A percentile compares a stretch with the other conserved stretches of the same genome.
phyloP scores from a whole-genome alignment of 2,797 vertebrate species.

The Alauda arvensis region DNA sequence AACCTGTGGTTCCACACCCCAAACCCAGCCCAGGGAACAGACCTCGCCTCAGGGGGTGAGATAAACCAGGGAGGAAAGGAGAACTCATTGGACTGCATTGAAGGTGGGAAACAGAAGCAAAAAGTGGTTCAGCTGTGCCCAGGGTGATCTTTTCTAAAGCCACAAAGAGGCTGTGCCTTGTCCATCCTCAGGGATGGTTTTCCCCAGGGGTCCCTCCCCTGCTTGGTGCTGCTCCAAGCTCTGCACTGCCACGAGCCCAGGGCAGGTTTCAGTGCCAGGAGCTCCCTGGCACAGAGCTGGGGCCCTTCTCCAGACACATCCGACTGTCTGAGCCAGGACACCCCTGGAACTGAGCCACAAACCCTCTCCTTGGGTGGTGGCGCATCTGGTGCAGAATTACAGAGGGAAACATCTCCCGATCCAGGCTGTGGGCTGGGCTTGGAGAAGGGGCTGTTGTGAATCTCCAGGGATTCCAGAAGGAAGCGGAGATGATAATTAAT shows the following conservation, averaged over 20 bases:
- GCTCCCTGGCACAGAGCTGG: not conserved
- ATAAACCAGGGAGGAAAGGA: not conserved
- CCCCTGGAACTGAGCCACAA: not conserved
- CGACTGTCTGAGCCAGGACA: not conserved
- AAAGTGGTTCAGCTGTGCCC: not conserved
- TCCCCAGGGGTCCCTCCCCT: fast-evolving
- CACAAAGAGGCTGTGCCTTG: not conserved
- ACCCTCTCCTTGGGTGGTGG: not conserved
- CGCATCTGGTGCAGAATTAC: not conserved
- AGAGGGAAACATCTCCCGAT: not conserved
- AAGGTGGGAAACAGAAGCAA: not conserved
- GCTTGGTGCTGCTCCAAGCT: not conserved
- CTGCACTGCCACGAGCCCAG: fast-evolving
- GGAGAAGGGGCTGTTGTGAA: conserved; percentile 4
- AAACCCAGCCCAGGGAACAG: fast-evolving
- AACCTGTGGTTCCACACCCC: too few species aligned
- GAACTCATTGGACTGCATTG: not conserved
- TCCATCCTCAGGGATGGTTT: not conserved
- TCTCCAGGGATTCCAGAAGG: conserved; percentile 43
- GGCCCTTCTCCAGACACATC: not conserved
- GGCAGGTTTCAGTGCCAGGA: not conserved
- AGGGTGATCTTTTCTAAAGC: not conserved
- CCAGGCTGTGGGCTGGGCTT: not conserved
- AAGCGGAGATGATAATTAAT: conserved; percentile 48
- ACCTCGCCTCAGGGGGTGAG: fast-evolving